Percentiles rank a stretch among this genome's conserved stretches.
Evolutionary conservation across 2,797 vertebrate species (phyloP).

Genomic region (Aselliscus stoliczkanus): DNA sequence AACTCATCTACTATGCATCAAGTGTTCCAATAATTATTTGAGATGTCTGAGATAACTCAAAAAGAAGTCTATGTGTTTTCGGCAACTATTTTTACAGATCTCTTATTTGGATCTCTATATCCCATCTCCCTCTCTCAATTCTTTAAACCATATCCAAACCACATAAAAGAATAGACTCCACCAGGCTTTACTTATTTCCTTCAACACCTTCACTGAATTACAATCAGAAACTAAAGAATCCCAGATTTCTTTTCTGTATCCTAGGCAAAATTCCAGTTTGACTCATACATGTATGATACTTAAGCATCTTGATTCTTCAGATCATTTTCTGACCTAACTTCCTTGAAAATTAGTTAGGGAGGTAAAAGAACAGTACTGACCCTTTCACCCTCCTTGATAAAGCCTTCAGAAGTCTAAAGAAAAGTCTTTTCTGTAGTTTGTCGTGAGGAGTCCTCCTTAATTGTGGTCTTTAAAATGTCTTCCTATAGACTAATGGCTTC

Average conservation of each 20-base stretch:
- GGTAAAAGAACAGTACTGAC: background rate
- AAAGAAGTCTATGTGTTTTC: background rate
- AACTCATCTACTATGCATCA: background rate
- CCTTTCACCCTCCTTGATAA: background rate
- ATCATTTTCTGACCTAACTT: conserved; percentile 11
- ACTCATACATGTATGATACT: background rate
- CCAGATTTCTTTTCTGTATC: conserved; percentile 7
- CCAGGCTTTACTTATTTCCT: conserved; percentile 51
- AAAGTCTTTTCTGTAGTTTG: background rate
- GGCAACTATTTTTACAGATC: background rate
- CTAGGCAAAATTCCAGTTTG: conserved; percentile 16
- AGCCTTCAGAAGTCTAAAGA: background rate
- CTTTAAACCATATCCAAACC: conserved; percentile 69
- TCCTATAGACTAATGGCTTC: conserved; percentile 1
- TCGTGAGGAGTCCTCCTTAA: background rate
- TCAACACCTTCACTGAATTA: conserved; percentile 58
- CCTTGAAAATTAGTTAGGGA: background rate
- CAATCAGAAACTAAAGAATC: conserved; percentile 49
- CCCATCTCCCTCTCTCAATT: background rate
- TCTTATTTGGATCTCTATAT: background rate
- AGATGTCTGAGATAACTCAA: background rate
- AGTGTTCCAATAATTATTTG: background rate
- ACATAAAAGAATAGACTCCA: conserved; percentile 59
- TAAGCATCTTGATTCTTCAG: background rate
- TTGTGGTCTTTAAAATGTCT: background rate